These are phyloP conservation scores for Lethocerus indicus DNA, from an alignment of 1,140 invertebrate genomes.

Conservation along the genomic window DNA sequence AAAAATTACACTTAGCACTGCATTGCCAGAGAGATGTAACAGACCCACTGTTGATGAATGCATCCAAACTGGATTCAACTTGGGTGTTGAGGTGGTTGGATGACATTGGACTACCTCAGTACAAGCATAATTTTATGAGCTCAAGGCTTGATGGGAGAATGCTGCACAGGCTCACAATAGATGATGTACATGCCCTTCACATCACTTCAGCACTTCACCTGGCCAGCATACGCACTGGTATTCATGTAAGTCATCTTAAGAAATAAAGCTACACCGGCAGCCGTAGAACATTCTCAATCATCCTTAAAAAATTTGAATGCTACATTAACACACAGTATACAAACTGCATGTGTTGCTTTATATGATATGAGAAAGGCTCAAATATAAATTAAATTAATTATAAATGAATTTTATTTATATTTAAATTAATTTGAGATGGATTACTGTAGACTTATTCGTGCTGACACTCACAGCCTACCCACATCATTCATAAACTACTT, in stretches of 20 bases:
- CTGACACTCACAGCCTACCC: no score
- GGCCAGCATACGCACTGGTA: conserved; percentile 67
- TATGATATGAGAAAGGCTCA: no score
- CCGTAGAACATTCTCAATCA: no score
- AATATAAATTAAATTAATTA: no score
- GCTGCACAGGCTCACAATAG: conserved; percentile 78
- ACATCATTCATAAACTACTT: no score
- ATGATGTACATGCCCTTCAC: conserved; percentile 66
- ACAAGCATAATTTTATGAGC: conserved; percentile 83
- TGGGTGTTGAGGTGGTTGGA: conserved; percentile 74
- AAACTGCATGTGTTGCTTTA: no score
- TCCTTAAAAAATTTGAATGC: no score
- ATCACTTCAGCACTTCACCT: conserved; percentile 81
- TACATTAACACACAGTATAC: no score
- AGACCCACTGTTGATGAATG: conserved; percentile 35
- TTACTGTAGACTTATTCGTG: no score
- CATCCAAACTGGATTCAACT: conserved; percentile 28
- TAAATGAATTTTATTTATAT: no score
- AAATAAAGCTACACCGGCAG: no score
- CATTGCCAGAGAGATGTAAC: conserved; percentile 33
- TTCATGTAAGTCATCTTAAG: conserved; percentile 30
- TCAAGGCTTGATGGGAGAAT: conserved; percentile 83
- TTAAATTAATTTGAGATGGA: no score
- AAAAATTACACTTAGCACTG: conserved; percentile 78
- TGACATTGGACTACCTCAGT: conserved; percentile 92